Evolutionary conservation across 2,113 vertebrate genomes (phyloP).

Genomic region (Sturnus vulgaris): DNA sequence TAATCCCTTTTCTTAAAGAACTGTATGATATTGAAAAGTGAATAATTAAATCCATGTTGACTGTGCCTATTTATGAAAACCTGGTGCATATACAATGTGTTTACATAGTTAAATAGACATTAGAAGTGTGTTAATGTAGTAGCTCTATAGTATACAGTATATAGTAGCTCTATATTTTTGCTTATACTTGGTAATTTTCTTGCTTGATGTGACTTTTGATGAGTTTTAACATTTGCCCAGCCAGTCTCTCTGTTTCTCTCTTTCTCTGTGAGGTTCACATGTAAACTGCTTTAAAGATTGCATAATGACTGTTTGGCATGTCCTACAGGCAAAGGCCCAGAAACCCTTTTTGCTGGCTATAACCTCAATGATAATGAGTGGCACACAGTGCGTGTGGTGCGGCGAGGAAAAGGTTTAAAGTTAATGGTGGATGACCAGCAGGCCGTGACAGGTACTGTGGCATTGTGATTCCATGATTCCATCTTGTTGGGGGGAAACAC

Average conservation of each 20-base stretch:
- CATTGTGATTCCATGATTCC: neutral
- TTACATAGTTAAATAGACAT: neutral
- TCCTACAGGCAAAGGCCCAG: slow-evolving; percentile 99
- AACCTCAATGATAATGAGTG: slow-evolving; percentile 99
- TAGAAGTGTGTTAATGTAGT: neutral
- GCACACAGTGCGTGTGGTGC: slow-evolving; percentile 97
- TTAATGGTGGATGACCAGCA: slow-evolving; percentile 94
- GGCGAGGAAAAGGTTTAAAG: slow-evolving; percentile 95
- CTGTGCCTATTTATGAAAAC: slow-evolving; percentile 80
- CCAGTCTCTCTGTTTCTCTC: slow-evolving; percentile 59
- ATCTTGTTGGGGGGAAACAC: neutral
- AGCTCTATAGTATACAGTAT: neutral
- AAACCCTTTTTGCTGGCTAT: slow-evolving; percentile 98
- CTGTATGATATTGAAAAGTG: neutral
- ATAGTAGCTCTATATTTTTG: slow-evolving; percentile 23
- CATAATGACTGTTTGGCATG: slow-evolving; percentile 94
- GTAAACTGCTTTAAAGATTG: slow-evolving; percentile 68
- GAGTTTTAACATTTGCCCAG: slow-evolving; percentile 67
- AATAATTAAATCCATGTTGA: slow-evolving; percentile 38
- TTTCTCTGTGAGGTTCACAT: slow-evolving; percentile 76
- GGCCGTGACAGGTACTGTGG: slow-evolving; percentile 80
- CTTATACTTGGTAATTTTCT: slow-evolving; percentile 54
- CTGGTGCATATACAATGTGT: neutral
- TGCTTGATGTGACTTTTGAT: slow-evolving; percentile 62
- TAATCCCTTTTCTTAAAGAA: neutral